Evolutionary conservation across 2,113 vertebrate species (phyloP), one percentile per base, ranked within the genome.

Genomic region (Phalacrocorax aristotelis): DNA sequence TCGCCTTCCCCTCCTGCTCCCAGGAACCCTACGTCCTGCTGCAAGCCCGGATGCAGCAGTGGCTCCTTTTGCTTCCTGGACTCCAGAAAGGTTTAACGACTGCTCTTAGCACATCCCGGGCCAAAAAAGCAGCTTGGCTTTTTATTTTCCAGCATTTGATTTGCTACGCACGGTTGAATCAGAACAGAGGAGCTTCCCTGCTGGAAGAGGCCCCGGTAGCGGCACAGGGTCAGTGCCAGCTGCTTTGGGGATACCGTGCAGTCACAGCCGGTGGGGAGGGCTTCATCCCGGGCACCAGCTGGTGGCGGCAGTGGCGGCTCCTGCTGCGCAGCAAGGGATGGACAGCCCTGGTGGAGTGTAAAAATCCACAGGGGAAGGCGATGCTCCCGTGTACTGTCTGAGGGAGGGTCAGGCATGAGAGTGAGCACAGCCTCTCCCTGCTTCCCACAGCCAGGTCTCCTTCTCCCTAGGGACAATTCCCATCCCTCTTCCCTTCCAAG

Each of bases 81-180:
- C 95, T 91, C 89, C 49, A 58, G 70, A 40, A 95, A 61, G 29
- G 7, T 91, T 72, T 74, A 61, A 77, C 4, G 2, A 85, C 84
- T 0, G 2, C 58, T 89, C 87, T 69, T 58, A n/a, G 11, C 77
- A 4, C 61, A 84, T 44, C 81, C 77, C 1, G 2, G 94, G 87
- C 93, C 93, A 87, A 95, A 96, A 87, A 93, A 94, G 91, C 95
- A 97, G 91, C 94, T 91, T 85, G 89, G 91, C 75, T 95, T 66
- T 95, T 87, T 94, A 38, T 95, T 88, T 87, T 38, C 70, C 87
- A 72, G 95, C 66, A 76, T 78, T 17, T 76, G 87, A 89, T 97
- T 95, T 89, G 51, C 79, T 83, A 87, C 70, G 94, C 97, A 70
- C 85, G 91, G 93, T 20, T 88, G 94, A 86, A 34, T 54, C 29